Base-by-base conservation (phyloP, 2,113 vertebrate genomes). In the Amia ocellicauda region DNA sequence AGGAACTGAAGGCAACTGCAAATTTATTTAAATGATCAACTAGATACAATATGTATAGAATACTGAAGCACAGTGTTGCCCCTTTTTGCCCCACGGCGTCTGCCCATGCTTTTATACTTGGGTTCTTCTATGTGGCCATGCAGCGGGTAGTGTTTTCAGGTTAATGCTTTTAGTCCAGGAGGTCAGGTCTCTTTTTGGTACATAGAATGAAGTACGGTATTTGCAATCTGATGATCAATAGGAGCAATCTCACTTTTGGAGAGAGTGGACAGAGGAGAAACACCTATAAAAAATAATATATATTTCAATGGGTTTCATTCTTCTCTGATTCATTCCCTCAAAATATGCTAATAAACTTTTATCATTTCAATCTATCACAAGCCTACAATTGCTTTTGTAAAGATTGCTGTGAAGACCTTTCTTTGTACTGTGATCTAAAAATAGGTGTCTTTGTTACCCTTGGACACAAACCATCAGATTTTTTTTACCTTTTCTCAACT, bases 1-100 rank as follows among this genome's bases (percentile, higher is more conserved):
- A 36, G 2, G 5, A 36, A 36, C 31, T 62, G 80, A 85, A 87
- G 79, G 79, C 78, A 83, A 70, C 80, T 66, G 74, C 60, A 70
- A 86, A 83, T 81, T 27, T 29, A 88, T 88, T 85, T 62, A 80
- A 84, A 84, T 77, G 66, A 79, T 81, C 58, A 86, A 80, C 72
- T 73, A 72, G 77, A 74, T 85, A 86, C 76, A 84, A 70, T 82
- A 80, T 76, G 73, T 75, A 76, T 74, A 75, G 70, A 77, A 70
- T 79, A 69, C 60, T 68, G 62, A 51, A 69, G 71, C 62, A 55
- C 43, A 71, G 76, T 62, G 67, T 78, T 70, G 70, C 55, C 49
- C 53, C 58, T 47, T 11, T 57, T 7, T 9, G 53, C 20, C 60
- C 49, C 63, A 42, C 54, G 45, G 50, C 73, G 68, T 72, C 64